Evolutionary conservation across 2,797 vertebrate genomes (phyloP), one percentile per base, ranked within the genome.

Genomic region (Gadopsis marmoratus): DNA sequence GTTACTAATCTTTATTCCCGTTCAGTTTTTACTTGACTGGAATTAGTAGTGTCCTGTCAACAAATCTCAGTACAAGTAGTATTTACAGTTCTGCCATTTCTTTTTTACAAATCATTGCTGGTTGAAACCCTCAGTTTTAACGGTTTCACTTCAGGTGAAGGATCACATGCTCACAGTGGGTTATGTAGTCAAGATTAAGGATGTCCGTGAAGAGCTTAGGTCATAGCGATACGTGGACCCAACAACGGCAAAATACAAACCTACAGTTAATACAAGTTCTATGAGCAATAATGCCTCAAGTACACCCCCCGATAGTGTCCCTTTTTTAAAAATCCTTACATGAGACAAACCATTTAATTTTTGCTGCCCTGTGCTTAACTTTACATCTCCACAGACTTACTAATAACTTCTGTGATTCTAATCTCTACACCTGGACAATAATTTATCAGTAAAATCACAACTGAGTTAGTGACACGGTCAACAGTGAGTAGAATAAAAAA

Each of bases 31-130:
- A 59, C 37, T 72, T 80, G 35, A 79, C 65, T 87, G 85, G 70
- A 87, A 85, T 92, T 91, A 92, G 64, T 82, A 62, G 74, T 70
- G 79, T 77, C 66, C 53, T 19, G 16, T 78, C 60, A 54, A 55
- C 53, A 78, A 61, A 72, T 81, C n/a, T 80, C 71, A 78, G 64
- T 56, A 65, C 7, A 61, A 64, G 64, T 73, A 80, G 29, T 85
- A 92, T 92, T 82, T 93, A 91, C 90, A 93, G 65, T 64, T 84
- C 19, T 81, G 73, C 61, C 63, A 2, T 29, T 60, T 39, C 35
- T 56, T 60, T 54, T 68, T 35, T 33, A 75, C 77, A 86, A 43
- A 51, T 65, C 33, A 71, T 26, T 35, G 45, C 66, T 69, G 26
- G 14, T 75, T 54, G 37, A 85, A 76, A 60, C n/a, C 21, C 9